Percentiles rank a stretch among this genome's conserved stretches.
These are phyloP conservation scores for Tetragonisca angustula DNA, from an alignment of 2,888 invertebrate species.

Conservation along the genomic window DNA sequence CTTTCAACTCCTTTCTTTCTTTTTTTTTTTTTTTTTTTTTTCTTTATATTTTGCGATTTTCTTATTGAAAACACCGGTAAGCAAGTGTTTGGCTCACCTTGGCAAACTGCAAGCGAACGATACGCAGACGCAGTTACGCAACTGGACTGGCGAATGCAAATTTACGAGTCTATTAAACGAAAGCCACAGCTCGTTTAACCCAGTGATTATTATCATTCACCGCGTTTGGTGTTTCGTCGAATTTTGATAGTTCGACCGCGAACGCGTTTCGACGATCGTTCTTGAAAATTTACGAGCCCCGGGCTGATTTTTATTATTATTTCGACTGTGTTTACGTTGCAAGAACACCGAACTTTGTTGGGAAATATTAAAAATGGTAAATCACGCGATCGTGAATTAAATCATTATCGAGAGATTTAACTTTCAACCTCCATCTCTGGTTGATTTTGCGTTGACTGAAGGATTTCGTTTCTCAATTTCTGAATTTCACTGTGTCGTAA, in stretches of 20 bases:
- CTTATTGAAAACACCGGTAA: too few relatives aligned
- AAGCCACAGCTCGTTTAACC: background rate
- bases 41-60: background rate
- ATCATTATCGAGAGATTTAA: too few relatives aligned
- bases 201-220: background rate
- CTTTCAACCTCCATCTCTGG: too few relatives aligned
- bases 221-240: background rate
- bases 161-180: conserved; percentile 19
- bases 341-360: background rate
- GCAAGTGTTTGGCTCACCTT: background rate
- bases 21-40: background rate
- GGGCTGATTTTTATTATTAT: background rate
- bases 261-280: background rate
- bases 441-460: too few relatives aligned
- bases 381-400: too few relatives aligned
- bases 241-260: background rate
- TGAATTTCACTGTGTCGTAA: too few relatives aligned
- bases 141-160: background rate
- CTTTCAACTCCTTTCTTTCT: too few relatives aligned
- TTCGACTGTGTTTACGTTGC: background rate
- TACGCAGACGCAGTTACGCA: background rate
- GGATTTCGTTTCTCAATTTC: too few relatives aligned
- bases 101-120: background rate
- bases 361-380: too few relatives aligned
- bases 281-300: background rate